These are phyloP conservation scores for Esox niger DNA, from an alignment of 2,113 vertebrate species.

Conservation along the genomic window DNA sequence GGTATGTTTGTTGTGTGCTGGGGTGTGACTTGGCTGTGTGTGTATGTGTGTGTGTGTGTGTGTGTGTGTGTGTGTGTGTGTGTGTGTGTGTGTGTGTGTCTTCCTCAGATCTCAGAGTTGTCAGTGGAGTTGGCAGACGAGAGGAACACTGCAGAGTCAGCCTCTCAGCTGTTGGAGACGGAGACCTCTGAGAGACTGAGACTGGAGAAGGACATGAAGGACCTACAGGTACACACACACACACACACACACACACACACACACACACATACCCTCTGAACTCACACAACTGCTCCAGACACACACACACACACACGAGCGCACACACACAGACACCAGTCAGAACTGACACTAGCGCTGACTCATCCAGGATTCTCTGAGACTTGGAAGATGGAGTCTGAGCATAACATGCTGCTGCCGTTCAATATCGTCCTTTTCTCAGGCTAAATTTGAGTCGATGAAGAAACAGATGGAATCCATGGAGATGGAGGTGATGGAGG, in stretches of 20 bases:
- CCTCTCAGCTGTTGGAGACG: constrained; percentile 89
- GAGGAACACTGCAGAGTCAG: constrained; percentile 91
- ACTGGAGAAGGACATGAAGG: constrained; percentile 92
- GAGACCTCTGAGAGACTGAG: constrained; percentile 90
- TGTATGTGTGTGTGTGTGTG: constrained; percentile 11
- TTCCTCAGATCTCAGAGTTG: constrained; percentile 86
- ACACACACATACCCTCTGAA: background rate
- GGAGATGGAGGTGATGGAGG: constrained; percentile 97
- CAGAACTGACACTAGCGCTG: too few species aligned
- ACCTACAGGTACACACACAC: constrained; percentile 80
- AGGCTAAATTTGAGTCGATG: constrained; percentile 86
- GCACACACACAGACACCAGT: too few species aligned
- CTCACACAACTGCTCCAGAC: background rate
- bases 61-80: constrained; percentile 9
- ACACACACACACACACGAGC: too few species aligned
- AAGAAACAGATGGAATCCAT: constrained; percentile 91
- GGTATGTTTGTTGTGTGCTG: background rate
- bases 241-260: constrained; percentile 16
- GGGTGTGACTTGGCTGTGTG: background rate
- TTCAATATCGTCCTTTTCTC: background rate
- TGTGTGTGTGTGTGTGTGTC: constrained; percentile 16
- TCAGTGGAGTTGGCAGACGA: constrained; percentile 92
- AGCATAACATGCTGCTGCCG: too few species aligned
- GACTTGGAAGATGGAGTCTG: too few species aligned
- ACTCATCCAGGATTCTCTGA: too few species aligned